A percentile compares a stretch with the other conserved stretches of the same genome.
phyloP scores from a whole-genome alignment of 2,797 vertebrate genomes.

The Cynopterus sphinx region DNA sequence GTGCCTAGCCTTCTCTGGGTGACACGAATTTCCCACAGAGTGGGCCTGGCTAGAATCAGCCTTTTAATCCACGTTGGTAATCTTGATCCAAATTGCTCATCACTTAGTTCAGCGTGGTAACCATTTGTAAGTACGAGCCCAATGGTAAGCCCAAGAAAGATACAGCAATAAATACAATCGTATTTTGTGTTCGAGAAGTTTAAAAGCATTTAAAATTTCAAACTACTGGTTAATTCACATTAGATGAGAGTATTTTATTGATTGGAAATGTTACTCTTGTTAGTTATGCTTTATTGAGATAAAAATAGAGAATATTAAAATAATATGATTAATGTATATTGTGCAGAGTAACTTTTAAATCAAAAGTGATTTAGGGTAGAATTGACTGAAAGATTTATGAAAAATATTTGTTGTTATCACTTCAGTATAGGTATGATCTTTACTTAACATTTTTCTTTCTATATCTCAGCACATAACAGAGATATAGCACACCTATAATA shows the following conservation, averaged over 20 bases:
- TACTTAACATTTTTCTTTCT: background rate
- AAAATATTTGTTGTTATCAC: background rate
- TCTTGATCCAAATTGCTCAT: background rate
- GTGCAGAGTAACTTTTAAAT: background rate
- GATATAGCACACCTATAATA: background rate
- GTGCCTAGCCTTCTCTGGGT: background rate
- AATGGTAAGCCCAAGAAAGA: background rate
- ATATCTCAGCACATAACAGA: background rate
- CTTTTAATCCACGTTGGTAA: background rate
- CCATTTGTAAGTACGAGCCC: background rate
- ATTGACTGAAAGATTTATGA: background rate
- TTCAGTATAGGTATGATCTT: background rate
- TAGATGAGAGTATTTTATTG: background rate
- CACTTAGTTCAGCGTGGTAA: background rate
- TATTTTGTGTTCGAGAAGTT: background rate
- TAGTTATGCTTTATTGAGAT: background rate
- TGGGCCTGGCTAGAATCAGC: background rate
- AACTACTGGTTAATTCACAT: background rate
- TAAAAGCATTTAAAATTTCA: background rate
- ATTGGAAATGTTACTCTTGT: background rate
- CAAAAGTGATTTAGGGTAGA: slow-evolving; percentile 3
- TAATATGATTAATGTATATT: background rate
- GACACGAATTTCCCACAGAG: background rate
- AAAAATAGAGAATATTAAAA: background rate
- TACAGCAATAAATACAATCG: background rate